Evolutionary conservation across 2,113 vertebrate species (phyloP).

Genomic region (Rhagologus leucostigma): DNA sequence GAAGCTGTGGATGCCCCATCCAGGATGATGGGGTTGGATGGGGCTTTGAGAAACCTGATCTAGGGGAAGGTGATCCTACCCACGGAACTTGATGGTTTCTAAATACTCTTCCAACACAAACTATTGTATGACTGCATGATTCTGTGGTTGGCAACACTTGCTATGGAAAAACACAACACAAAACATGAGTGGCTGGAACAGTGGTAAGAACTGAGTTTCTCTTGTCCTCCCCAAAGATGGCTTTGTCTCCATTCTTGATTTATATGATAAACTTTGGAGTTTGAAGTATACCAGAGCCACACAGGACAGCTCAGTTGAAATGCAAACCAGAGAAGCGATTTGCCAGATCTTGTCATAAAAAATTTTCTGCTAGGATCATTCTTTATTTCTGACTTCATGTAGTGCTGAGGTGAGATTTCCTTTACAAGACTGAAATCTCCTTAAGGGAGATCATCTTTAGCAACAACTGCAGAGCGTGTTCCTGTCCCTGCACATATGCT

Average conservation of each 20-base stretch:
- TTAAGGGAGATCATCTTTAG: neutral
- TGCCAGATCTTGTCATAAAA: neutral
- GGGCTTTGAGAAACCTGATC: neutral
- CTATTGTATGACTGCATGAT: neutral
- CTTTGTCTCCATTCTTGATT: neutral
- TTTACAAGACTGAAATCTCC: neutral
- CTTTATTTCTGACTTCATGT: neutral
- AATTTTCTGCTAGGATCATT: neutral
- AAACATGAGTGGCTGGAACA: neutral
- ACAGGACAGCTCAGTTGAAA: neutral
- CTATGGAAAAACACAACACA: neutral
- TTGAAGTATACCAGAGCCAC: neutral
- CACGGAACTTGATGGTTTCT: neutral
- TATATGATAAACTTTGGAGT: neutral
- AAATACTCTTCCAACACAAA: neutral
- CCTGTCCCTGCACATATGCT: neutral
- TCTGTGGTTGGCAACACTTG: neutral
- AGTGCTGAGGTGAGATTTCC: neutral
- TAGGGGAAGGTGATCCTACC: no score
- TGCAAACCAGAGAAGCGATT: neutral
- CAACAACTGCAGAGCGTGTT: neutral
- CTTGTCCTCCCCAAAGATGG: neutral
- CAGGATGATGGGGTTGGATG: neutral
- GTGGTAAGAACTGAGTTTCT: neutral
- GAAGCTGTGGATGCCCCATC: neutral